phyloP scores from a whole-genome alignment of 1,140 invertebrate genomes.

The Drosophila tsacasi region DNA sequence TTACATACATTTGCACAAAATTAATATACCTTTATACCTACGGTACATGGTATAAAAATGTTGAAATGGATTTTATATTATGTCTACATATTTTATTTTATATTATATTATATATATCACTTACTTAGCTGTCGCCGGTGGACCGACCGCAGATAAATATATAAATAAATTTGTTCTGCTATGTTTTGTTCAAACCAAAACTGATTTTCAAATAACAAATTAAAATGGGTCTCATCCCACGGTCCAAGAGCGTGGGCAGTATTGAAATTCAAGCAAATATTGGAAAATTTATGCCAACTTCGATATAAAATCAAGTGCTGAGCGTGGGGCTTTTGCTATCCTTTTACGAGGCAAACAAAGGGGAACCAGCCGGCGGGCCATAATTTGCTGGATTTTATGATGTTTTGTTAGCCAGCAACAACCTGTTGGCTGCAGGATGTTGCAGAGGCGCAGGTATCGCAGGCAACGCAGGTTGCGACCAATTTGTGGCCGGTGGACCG shows the following conservation, averaged over 20 bases:
- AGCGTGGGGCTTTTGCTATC: neutral
- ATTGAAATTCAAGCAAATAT: conserved; percentile 58
- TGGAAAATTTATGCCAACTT: conserved; percentile 74
- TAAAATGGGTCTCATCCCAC: neutral
- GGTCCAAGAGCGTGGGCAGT: conserved; percentile 20
- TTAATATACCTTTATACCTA: no score
- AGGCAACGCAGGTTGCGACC: conserved; percentile 15
- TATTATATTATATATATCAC: no score
- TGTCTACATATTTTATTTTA: no score
- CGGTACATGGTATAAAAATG: no score
- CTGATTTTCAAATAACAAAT: neutral
- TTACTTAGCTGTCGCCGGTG: no score
- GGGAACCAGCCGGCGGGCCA: conserved; percentile 35
- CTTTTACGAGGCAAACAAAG: conserved; percentile 75
- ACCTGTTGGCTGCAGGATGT: conserved; percentile 11
- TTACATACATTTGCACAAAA: no score
- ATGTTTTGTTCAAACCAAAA: neutral
- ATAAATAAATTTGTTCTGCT: no score
- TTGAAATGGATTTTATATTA: no score
- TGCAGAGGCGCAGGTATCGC: conserved; percentile 16
- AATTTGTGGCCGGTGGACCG: conserved; percentile 40
- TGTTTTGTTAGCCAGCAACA: conserved; percentile 58
- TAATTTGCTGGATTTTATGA: conserved; percentile 70
- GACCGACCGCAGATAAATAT: no score
- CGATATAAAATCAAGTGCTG: conserved; percentile 49